These are phyloP conservation scores for Drosophila ambigua DNA, from an alignment of 1,140 invertebrate species.

Conservation along the genomic window DNA sequence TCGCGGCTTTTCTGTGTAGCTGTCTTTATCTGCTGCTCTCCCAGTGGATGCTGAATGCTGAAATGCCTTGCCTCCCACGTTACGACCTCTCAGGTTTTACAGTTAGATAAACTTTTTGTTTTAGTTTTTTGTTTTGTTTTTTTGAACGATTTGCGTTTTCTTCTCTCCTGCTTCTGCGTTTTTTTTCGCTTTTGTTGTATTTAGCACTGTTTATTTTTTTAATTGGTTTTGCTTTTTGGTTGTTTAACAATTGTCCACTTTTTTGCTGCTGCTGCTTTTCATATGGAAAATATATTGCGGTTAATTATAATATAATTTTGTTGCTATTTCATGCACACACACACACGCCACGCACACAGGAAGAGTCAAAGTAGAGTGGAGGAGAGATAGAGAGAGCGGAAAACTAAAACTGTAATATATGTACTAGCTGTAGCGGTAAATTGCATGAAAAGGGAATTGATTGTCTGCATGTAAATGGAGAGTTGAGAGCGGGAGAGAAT, in stretches of 20 bases:
- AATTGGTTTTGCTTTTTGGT: conserved; percentile 35
- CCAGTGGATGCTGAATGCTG: conserved; percentile 6
- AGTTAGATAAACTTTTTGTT: conserved; percentile 40
- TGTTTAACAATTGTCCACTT: conserved; percentile 57
- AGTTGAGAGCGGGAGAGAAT: conserved; percentile 8
- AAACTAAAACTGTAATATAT: conserved; percentile 44
- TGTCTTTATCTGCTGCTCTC: conserved; percentile 26
- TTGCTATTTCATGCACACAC: conserved; percentile 35
- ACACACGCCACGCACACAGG: conserved; percentile 4
- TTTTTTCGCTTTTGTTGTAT: conserved; percentile 13
- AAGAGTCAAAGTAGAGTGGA: conserved; percentile 2
- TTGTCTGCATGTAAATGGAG: conserved; percentile 16
- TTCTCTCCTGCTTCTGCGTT: conserved; percentile 9
- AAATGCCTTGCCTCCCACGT: conserved; percentile 29
- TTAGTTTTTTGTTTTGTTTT: too few relatives aligned
- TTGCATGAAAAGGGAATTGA: conserved; percentile 38
- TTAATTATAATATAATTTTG: conserved; percentile 41
- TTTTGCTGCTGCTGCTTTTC: conserved; percentile 42
- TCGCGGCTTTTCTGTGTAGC: background rate
- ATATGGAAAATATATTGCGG: conserved; percentile 58
- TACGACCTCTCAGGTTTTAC: conserved; percentile 27
- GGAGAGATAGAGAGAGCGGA: conserved; percentile 45
- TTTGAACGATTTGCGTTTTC: conserved; percentile 35
- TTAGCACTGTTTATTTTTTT: conserved; percentile 39
- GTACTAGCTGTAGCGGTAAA: conserved; percentile 53